Conservation (phyloP, 2,113 vertebrate genomes). For the Nipponia nippon region DNA sequence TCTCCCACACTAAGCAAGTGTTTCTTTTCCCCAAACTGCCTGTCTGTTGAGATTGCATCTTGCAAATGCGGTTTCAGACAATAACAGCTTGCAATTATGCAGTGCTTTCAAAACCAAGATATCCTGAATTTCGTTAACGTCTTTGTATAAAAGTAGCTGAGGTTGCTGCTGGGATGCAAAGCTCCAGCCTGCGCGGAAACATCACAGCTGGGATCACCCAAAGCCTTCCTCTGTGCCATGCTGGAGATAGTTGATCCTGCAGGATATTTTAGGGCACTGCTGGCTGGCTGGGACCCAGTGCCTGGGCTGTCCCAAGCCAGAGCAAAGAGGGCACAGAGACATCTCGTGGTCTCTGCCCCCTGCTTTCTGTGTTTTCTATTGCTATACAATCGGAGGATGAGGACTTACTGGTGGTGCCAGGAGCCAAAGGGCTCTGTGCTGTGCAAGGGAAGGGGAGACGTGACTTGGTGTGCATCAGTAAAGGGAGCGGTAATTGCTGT, state of each 20-base stretch:
- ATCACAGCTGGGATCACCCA: constrained; percentile 24
- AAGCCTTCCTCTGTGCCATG: background rate
- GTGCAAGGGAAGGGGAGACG: background rate
- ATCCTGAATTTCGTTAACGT: constrained; percentile 57
- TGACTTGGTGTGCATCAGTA: background rate
- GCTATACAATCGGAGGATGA: background rate
- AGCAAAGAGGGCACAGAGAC: background rate
- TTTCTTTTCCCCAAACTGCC: constrained; percentile 31
- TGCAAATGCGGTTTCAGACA: constrained; percentile 56
- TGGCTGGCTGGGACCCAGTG: background rate
- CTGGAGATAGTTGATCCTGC: background rate
- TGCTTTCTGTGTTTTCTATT: background rate
- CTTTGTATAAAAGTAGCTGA: constrained; percentile 62
- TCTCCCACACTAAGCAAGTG: constrained; percentile 36
- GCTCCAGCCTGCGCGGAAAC: background rate
- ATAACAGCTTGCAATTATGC: constrained; percentile 70
- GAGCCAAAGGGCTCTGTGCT: background rate
- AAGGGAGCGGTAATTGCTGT: background rate
- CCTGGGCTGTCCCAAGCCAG: background rate
- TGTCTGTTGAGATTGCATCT: constrained; percentile 54
- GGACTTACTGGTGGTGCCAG: background rate
- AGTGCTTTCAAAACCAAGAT: constrained; percentile 63
- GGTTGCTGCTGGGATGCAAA: constrained; percentile 57
- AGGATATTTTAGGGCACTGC: background rate
- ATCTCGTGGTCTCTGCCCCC: background rate